phyloP scores from a whole-genome alignment of 2,797 vertebrate species.

The Poliocrania exsul region DNA sequence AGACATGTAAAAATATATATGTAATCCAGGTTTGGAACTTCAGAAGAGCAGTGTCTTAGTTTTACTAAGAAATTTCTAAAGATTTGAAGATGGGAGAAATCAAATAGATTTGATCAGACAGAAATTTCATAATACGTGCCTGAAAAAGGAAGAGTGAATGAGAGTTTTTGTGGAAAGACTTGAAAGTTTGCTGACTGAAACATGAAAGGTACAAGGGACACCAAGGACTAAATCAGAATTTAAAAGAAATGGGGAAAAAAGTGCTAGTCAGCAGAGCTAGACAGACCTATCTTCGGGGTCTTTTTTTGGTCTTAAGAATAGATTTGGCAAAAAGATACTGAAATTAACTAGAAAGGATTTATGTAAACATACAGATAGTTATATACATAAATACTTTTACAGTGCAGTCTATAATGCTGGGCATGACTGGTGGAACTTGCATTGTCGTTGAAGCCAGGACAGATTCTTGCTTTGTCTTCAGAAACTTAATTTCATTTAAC shows the following conservation, averaged over 20 bases:
- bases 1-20: background rate
- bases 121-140: background rate
- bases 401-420: background rate
- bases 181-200: background rate
- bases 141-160: background rate
- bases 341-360: background rate
- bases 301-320: background rate
- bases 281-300: background rate
- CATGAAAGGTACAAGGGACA: background rate
- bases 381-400: background rate
- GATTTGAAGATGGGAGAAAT: background rate
- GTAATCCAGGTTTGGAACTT: background rate
- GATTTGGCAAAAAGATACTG: background rate
- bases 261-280: background rate
- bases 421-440: background rate
- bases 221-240: background rate
- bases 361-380: background rate
- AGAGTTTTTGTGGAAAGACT: background rate
- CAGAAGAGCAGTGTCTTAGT: background rate
- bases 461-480: background rate
- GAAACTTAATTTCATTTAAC: background rate
- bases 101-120: background rate
- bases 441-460: background rate
- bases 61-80: background rate
- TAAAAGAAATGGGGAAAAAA: background rate